Conservation (phyloP, 1,140 invertebrate species). For the Euura saliciscinereae region DNA sequence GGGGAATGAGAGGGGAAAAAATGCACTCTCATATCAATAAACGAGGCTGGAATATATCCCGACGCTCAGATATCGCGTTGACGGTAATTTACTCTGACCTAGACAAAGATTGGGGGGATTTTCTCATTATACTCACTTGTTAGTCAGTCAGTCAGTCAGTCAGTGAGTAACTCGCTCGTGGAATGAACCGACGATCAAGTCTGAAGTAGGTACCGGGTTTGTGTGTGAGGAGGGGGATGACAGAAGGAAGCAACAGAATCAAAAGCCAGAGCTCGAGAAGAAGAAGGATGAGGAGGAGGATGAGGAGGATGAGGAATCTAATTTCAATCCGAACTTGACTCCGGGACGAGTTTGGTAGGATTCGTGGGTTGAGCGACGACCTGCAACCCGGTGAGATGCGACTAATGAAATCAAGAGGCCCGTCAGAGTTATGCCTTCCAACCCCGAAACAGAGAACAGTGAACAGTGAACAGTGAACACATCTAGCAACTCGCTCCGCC, state of each 20-base stretch:
- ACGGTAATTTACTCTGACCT: too few relatives aligned
- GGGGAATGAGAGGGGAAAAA: too few relatives aligned
- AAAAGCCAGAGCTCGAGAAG: neutral
- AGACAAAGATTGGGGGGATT: too few relatives aligned
- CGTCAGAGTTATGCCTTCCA: slow-evolving; percentile 6
- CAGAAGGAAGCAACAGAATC: slow-evolving; percentile 14
- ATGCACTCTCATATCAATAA: too few relatives aligned
- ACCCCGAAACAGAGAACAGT: neutral
- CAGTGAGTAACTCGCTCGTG: neutral
- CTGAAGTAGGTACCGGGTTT: neutral
- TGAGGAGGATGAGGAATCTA: slow-evolving; percentile 4
- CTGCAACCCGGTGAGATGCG: neutral
- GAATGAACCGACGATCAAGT: neutral
- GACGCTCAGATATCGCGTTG: too few relatives aligned
- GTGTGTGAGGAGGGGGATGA: neutral
- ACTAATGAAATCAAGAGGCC: slow-evolving; percentile 14
- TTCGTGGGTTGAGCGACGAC: neutral
- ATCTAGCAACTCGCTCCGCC: neutral
- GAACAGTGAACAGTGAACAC: neutral
- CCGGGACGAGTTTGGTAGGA: slow-evolving; percentile 1
- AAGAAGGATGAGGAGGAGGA: neutral
- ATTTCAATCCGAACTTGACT: slow-evolving; percentile 9
- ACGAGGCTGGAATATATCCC: too few relatives aligned
- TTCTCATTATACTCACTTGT: neutral
- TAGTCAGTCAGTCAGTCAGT: neutral